phyloP scores from a whole-genome alignment of 2,797 vertebrate genomes.

The Siniperca obscura region DNA sequence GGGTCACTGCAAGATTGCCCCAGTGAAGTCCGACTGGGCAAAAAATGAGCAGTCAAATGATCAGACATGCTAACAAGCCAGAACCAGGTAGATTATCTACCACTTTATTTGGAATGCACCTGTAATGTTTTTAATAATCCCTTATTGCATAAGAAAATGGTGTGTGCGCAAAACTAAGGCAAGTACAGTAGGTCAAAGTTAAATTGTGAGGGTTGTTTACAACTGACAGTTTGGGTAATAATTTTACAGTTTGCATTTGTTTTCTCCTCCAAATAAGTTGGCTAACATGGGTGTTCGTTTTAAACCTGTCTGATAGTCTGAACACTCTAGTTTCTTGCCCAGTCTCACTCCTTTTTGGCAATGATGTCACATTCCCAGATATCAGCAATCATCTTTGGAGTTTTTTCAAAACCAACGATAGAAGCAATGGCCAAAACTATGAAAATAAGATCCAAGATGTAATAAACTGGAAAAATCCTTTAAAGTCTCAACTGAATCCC shows the following conservation, averaged over 20 bases:
- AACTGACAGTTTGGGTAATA: background rate
- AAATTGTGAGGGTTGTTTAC: slow-evolving; percentile 18
- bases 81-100: background rate
- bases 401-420: background rate
- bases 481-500: slow-evolving; percentile 21
- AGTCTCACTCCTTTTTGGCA: slow-evolving; percentile 8
- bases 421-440: background rate
- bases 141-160: background rate
- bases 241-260: background rate
- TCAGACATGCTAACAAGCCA: slow-evolving; percentile 3
- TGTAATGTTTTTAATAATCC: background rate
- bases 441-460: slow-evolving; percentile 15
- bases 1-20: background rate
- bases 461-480: background rate
- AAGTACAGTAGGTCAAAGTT: background rate
- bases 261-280: slow-evolving; percentile 8
- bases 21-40: background rate
- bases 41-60: background rate
- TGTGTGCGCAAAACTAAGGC: background rate
- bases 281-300: background rate
- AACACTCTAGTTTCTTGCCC: slow-evolving; percentile 3
- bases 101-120: background rate
- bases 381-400: background rate
- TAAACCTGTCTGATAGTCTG: slow-evolving; percentile 1
- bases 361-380: slow-evolving; percentile 3